Base-by-base conservation (phyloP, 2,888 invertebrate genomes). In the Trachelus tabidus region DNA sequence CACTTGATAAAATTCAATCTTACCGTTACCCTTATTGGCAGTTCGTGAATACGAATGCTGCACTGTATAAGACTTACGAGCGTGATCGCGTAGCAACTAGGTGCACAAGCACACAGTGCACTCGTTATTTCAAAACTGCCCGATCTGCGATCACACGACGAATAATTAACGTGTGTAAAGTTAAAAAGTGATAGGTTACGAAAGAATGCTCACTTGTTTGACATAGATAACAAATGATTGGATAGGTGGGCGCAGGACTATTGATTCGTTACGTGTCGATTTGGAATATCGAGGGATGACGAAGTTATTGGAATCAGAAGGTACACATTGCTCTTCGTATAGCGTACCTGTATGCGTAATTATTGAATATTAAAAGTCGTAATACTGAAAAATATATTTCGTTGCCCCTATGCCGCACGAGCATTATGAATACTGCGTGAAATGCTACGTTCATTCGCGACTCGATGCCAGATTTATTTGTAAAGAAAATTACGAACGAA, bases 361-460 rank as follows among this genome's bases (percentile, higher is more conserved):
- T 56, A 56, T 23, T 56, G 56, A 56, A 3, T 23, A 23, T 56
- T 56, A 23, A 23, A 23, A 56, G 23, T 56, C 23, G 23, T 56
- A 56, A 56, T 23, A 56, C 56, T 4, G 1, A 23, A 56, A 9
- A 56, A 56, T 56, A 9, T 23, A 9, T 56, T 56, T 9, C 23
- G 9, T 56, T 15, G 6, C 6, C 6, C 6, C 40, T 0, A 2
- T 40, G 6, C 4, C 0, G 15, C 15, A 4, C 40, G 11, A 2
- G 30, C 15, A 30, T 73, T 73, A 68, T 35, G 35, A 69, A 30
- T 68, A 37, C n/a, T 4, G 23, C 11, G 68, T 33, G 35, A 75
- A 77, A 77, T 69, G 40, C 35, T 35, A 74, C 6, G 34, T 74
- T n/a, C 30, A 34, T 23, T 37, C 11, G 6, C n/a, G 73, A 73